These are phyloP conservation scores for Odocoileus hemionus DNA, from an alignment of 2,113 vertebrate genomes.

Conservation along the genomic window DNA sequence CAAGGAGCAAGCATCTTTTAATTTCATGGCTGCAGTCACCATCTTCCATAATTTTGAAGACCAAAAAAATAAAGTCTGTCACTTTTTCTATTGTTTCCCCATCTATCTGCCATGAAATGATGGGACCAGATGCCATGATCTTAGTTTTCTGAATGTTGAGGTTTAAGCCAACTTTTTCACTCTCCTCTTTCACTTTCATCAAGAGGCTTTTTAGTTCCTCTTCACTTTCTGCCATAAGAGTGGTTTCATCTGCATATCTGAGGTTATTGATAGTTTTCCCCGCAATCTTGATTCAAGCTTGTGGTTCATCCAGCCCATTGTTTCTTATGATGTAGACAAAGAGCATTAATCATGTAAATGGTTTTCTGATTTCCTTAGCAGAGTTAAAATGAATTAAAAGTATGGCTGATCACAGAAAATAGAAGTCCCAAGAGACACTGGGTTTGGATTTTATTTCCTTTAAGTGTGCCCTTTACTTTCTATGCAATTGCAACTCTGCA, in stretches of 20 bases:
- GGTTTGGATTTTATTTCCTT: conserved; percentile 12
- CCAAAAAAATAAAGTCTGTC: neutral
- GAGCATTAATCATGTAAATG: conserved; percentile 8
- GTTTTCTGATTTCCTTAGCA: neutral
- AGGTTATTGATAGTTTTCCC: neutral
- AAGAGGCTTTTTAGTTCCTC: neutral
- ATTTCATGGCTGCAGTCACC: neutral
- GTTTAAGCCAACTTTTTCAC: neutral
- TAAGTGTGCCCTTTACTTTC: neutral
- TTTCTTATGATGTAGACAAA: neutral
- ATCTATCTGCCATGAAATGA: neutral
- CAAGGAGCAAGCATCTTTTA: neutral
- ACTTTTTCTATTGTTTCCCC: neutral
- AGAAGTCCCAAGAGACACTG: conserved; percentile 2
- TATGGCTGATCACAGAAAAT: neutral
- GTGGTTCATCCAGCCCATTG: rapidly evolving
- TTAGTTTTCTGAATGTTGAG: neutral
- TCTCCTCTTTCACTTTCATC: neutral
- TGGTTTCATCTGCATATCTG: neutral
- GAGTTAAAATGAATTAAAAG: conserved; percentile 35
- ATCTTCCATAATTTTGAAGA: neutral
- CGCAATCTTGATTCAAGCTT: neutral
- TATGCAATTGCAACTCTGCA: neutral
- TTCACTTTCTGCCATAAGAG: neutral
- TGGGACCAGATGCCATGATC: neutral